Conservation (phyloP, 2,888 invertebrate genomes). For the Nowickia ferox region DNA sequence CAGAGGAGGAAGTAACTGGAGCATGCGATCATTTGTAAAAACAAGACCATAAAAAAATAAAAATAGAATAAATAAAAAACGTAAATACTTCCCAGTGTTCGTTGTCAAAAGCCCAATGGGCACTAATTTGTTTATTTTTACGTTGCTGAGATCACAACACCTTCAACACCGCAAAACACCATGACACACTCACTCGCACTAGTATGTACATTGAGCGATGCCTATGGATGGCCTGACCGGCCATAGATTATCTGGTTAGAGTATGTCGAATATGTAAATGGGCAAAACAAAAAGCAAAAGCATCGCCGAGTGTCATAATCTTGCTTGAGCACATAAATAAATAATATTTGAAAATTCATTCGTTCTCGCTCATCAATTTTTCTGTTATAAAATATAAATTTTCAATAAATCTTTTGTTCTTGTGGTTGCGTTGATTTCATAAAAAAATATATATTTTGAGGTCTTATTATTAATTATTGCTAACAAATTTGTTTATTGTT, state of each 20-base stretch:
- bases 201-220: slow-evolving; percentile 1
- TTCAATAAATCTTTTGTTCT: slow-evolving; percentile 58
- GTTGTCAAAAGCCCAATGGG: slow-evolving; percentile 63
- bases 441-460: background rate
- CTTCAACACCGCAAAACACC: slow-evolving; percentile 22
- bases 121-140: slow-evolving; percentile 61
- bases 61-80: slow-evolving; percentile 6
- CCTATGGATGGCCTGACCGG: background rate
- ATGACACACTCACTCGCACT: slow-evolving; percentile 11
- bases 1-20: slow-evolving; percentile 71
- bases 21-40: slow-evolving; percentile 67
- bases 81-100: slow-evolving; percentile 36
- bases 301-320: slow-evolving; percentile 63
- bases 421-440: slow-evolving; percentile 1
- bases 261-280: slow-evolving; percentile 23
- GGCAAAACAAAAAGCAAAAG: slow-evolving; percentile 5
- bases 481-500: slow-evolving; percentile 36
- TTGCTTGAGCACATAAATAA: slow-evolving; percentile 57
- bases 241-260: background rate
- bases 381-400: slow-evolving; percentile 37
- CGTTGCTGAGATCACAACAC: slow-evolving; percentile 33
- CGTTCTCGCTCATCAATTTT: slow-evolving; percentile 28
- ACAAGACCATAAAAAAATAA: slow-evolving; percentile 11
- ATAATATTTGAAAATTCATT: slow-evolving; percentile 59
- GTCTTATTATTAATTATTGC: slow-evolving; percentile 25